Evolutionary conservation across 2,797 vertebrate genomes (phyloP), one percentile per base, ranked within the genome.

Genomic region (Glossophaga mutica): DNA sequence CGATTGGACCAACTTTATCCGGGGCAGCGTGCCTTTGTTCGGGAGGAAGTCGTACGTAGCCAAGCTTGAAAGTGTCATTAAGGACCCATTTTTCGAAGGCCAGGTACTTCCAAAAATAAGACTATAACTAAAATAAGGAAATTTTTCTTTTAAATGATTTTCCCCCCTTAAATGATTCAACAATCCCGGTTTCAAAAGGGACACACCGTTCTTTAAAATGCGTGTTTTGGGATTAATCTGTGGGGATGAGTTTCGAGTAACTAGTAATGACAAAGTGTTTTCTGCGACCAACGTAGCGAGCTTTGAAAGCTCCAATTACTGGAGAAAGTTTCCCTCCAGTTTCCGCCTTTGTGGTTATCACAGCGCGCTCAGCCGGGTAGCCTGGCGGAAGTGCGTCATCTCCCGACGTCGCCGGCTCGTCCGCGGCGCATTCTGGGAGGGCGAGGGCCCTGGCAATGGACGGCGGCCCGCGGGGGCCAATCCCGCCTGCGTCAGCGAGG

Each of bases 291-390:
- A 2, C 0, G 14, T 11, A 37, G 22, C n/a, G 52, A 1, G n/a
- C 55, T 59, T 65, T 37, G 21, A 84, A 91, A 34, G 52, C 1
- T n/a, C 73, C 52, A 37, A 59, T 46, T 4, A 44, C 2, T 10
- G 5, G 1, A 21, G 0, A 39, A n/a, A 11, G 2, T 12, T 50
- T 55, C n/a, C 1, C 29, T 10, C 4, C 2, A 6, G 7, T 0
- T 14, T 8, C 6, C 1, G 2, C 9, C 37, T 44, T 37, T 0
- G 5, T 0, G 2, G 0, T 6, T 19, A 2, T 34, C 7, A 1
- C 8, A 4, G 32, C 46, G 19, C 2, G 0, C 3, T 1, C 0
- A 0, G 2, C 12, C 0, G 0, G 0, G 3, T 0, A 2, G 9
- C 29, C 0, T 1, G 4, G 11, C 19, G 93, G 77, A 91, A 70